Evolutionary conservation across 2,888 invertebrate genomes (phyloP), one percentile per base, ranked within the genome.

Genomic region (Macropis europaea): DNA sequence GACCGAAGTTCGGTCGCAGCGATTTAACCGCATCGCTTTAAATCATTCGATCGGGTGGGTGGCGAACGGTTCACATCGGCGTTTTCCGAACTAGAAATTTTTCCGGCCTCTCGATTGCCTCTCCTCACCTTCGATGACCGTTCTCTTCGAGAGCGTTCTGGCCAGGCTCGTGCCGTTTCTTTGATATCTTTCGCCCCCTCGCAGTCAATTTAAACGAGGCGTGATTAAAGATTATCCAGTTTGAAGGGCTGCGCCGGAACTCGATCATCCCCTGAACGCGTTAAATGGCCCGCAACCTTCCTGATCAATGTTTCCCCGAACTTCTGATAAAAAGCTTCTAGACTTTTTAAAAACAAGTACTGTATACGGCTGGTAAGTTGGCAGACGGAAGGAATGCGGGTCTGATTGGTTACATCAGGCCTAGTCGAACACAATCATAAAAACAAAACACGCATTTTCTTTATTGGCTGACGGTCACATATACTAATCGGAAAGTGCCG

Each of bases 101-200:
- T 73, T 54, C 53, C 64, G 43, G 57, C 43, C 50, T 45, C 59
- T 54, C 64, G 59, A 54, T 59, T 64, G 53, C 50, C 59, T 54
- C 50, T 50, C 42, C 36, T 52, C 64, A 24, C 24, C 34, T 48
- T 57, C 70, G 59, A 60, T 38, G 19, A 1, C 40, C 32, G 2
- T 30, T 24, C 34, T 43, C 38, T 36, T 45, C 15, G 47, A 43
- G 32, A 24, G 15, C 17, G 32, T 54, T 54, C 38, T n/a, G n/a
- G 48, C 5, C 19, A 9, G 3, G 1, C 36, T 28, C 30, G 15
- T 48, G 13, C 15, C 54, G 15, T 48, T 63, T 63, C 52, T 53
- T 64, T 59, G 47, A 54, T 32, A 50, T 38, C 40, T 38, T 50
- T 53, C 32, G 45, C 36, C 24, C 61, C 40, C 32, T 32, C 32